These are phyloP conservation scores for Leptopilina drosophilae DNA, from an alignment of 2,888 invertebrate genomes.

Conservation along the genomic window DNA sequence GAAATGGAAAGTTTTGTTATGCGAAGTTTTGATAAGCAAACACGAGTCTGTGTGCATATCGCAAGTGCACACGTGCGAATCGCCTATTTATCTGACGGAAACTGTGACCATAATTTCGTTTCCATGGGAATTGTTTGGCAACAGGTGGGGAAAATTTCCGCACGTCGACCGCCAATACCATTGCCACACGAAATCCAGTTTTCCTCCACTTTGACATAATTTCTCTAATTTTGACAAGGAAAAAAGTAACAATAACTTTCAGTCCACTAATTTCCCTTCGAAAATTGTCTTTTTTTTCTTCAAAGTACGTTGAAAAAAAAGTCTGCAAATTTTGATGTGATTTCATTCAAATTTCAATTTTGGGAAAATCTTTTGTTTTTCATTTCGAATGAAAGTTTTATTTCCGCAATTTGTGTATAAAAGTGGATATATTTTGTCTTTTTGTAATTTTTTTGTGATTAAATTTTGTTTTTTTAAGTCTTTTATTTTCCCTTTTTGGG, in stretches of 20 bases:
- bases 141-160: conserved; percentile 75
- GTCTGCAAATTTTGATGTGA: too few relatives aligned
- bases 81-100: conserved; percentile 57
- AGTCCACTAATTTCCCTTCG: neutral
- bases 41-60: conserved; percentile 10
- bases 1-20: conserved; percentile 19
- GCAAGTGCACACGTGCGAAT: conserved; percentile 34
- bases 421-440: too few relatives aligned
- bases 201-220: conserved; percentile 24
- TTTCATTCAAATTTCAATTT: too few relatives aligned
- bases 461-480: too few relatives aligned
- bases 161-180: conserved; percentile 60
- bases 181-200: neutral
- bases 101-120: conserved; percentile 71
- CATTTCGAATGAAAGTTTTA: too few relatives aligned
- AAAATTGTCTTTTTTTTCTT: neutral
- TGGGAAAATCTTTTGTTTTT: too few relatives aligned
- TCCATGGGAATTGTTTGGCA: conserved; percentile 75
- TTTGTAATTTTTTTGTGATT: too few relatives aligned
- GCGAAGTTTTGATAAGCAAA: conserved; percentile 10
- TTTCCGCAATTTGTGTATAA: too few relatives aligned
- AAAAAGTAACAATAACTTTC: too few relatives aligned
- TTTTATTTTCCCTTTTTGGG: too few relatives aligned
- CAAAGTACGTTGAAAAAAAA: neutral
- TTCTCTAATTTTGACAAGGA: conserved; percentile 19